Percentiles rank a stretch among this genome's conserved stretches.
Conservation (phyloP, 2,888 invertebrate species). For the Rhagonycha fulva region DNA sequence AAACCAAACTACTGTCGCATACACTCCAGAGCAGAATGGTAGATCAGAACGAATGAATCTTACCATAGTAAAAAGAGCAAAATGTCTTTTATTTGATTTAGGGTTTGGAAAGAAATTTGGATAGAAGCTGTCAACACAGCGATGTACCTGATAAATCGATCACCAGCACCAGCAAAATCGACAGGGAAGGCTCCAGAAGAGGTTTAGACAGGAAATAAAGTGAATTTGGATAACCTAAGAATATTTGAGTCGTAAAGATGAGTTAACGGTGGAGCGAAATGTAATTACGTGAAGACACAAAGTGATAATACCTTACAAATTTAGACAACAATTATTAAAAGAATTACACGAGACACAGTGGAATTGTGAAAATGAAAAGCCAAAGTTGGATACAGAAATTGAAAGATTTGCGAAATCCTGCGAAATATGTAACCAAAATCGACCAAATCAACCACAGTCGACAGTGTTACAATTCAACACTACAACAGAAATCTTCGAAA, state of each 20-base stretch:
- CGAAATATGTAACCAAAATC: neutral
- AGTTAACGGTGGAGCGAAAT: neutral
- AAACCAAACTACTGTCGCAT: too few relatives aligned
- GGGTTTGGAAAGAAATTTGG: too few relatives aligned
- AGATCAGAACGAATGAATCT: too few relatives aligned
- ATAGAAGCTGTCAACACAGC: too few relatives aligned
- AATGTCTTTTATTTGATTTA: too few relatives aligned
- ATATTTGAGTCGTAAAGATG: neutral
- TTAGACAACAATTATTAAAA: neutral
- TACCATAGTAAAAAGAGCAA: too few relatives aligned
- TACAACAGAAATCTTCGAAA: neutral
- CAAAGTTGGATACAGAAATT: neutral
- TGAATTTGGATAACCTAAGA: too few relatives aligned
- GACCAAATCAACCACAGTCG: neutral
- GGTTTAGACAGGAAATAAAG: too few relatives aligned
- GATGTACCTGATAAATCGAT: too few relatives aligned
- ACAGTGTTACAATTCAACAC: neutral
- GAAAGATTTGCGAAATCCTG: neutral
- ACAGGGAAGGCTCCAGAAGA: too few relatives aligned
- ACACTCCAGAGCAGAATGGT: too few relatives aligned
- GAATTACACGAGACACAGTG: neutral
- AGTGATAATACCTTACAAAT: constrained; percentile 12
- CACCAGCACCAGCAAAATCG: too few relatives aligned
- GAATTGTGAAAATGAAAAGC: neutral
- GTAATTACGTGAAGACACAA: constrained; percentile 8